Evolutionary conservation across 2,113 vertebrate genomes (phyloP).

Genomic region (Hemicordylus capensis): DNA sequence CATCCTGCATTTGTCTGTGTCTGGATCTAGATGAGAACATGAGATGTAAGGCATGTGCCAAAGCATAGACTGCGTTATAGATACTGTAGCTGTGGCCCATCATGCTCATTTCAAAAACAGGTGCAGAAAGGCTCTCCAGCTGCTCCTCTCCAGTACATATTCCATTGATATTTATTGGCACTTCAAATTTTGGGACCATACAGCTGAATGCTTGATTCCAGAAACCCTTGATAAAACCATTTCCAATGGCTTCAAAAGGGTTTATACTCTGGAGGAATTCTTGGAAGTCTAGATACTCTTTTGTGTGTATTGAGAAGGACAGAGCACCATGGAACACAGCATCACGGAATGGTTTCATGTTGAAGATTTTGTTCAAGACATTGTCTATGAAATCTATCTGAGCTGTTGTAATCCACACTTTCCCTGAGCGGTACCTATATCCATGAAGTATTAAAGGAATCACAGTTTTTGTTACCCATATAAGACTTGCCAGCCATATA

Average conservation of each 20-base stretch:
- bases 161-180: not conserved
- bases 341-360: not conserved
- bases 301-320: not conserved
- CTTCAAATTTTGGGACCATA: not conserved
- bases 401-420: not conserved
- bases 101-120: not conserved
- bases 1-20: not conserved
- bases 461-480: rapidly evolving
- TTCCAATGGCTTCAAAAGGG: not conserved
- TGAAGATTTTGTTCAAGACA: no score
- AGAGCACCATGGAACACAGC: not conserved
- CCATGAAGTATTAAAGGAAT: not conserved
- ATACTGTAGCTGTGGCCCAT: not conserved
- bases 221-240: not conserved
- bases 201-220: not conserved
- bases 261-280: not conserved
- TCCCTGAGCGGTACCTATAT: not conserved
- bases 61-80: slow-evolving; percentile 2
- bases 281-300: not conserved
- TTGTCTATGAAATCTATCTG: not conserved
- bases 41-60: not conserved
- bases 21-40: not conserved
- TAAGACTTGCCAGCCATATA: not conserved
- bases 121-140: not conserved
- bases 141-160: not conserved